Conservation (phyloP, 2,888 invertebrate genomes). For the Drosophila kokeensis region DNA sequence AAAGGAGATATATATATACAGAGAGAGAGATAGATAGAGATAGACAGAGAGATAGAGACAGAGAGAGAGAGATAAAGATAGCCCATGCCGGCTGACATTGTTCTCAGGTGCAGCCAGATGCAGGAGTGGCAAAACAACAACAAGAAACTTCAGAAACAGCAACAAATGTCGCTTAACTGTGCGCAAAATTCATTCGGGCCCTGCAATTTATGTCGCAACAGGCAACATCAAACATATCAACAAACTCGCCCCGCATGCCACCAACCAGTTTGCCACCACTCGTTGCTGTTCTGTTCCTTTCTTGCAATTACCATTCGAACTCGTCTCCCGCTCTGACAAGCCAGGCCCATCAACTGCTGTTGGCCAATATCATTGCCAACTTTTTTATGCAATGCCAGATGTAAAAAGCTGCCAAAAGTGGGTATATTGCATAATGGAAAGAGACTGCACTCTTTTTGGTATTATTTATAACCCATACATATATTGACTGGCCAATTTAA, state of each 20-base stretch:
- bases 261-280: not conserved
- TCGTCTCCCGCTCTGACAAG: conserved; percentile 4
- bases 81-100: conserved; percentile 68
- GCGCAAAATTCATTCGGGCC: conserved; percentile 75
- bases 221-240: conserved; percentile 63
- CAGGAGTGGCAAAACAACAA: conserved; percentile 9
- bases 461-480: not conserved
- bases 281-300: not conserved
- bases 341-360: conserved; percentile 33
- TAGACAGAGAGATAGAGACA: not conserved
- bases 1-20: not conserved
- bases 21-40: not conserved
- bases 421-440: conserved; percentile 11
- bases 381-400: conserved; percentile 32
- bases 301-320: conserved; percentile 8
- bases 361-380: conserved; percentile 61
- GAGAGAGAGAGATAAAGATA: not conserved
- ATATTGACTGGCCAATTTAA: not conserved
- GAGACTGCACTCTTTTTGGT: not conserved
- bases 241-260: not conserved
- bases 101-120: conserved; percentile 69
- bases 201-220: conserved; percentile 75
- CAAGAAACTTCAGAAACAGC: conserved; percentile 23
- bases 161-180: conserved; percentile 70
- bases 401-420: conserved; percentile 17